phyloP scores from a whole-genome alignment of 1,140 invertebrate genomes.

The Caerostris extrusa region DNA sequence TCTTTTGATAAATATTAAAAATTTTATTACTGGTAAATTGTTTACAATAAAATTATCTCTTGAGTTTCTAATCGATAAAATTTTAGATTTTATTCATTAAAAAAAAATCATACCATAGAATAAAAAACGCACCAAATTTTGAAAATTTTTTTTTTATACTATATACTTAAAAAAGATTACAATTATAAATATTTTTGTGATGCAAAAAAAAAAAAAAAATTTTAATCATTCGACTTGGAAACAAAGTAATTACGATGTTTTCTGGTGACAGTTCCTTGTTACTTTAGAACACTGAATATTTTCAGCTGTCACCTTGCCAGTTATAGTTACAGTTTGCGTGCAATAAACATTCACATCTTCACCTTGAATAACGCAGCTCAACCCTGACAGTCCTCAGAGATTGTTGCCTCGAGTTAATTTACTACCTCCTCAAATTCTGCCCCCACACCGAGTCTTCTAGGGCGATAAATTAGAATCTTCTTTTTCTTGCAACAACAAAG shows the following conservation, averaged over 20 bases:
- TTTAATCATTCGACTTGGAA: no score
- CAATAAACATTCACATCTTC: conserved; percentile 50
- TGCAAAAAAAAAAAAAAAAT: no score
- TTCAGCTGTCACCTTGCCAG: conserved; percentile 10
- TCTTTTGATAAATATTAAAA: no score
- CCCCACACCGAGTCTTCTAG: not conserved
- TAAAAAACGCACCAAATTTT: no score
- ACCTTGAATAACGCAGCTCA: not conserved
- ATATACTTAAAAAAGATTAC: no score
- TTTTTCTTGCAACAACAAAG: not conserved
- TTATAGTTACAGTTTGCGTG: conserved; percentile 34
- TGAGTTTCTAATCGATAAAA: no score
- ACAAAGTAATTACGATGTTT: not conserved
- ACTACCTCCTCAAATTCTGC: conserved; percentile 31
- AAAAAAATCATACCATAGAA: no score
- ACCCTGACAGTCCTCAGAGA: conserved; percentile 20
- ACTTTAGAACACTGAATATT: not conserved
- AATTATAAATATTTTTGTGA: no score
- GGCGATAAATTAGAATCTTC: conserved; percentile 67
- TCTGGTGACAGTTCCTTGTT: not conserved
- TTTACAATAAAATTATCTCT: no score
- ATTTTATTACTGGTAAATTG: no score
- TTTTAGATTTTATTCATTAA: no score
- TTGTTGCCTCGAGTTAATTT: conserved; percentile 55
- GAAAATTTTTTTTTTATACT: no score